A percentile compares a stretch with the other conserved stretches of the same genome.
Evolutionary conservation across 2,888 invertebrate genomes (phyloP).

Genomic region (Drosophila nr. perissopoda): DNA sequence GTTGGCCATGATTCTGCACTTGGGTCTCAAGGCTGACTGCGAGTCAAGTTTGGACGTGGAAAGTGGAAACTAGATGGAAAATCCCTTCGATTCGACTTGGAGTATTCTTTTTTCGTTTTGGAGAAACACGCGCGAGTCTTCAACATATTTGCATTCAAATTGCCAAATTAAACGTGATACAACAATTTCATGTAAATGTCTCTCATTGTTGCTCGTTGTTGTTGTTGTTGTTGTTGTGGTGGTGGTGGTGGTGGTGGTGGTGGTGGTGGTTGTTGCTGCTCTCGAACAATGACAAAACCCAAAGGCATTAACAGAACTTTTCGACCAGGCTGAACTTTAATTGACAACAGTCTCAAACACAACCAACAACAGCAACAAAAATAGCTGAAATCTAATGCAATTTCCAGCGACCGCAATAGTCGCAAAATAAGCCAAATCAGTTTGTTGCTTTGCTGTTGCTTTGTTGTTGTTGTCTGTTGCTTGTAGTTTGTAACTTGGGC

Average conservation of each 20-base stretch:
- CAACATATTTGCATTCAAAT: conserved; percentile 80
- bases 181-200: conserved; percentile 80
- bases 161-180: conserved; percentile 83
- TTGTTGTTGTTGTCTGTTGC: conserved; percentile 24
- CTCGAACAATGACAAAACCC: conserved; percentile 67
- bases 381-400: conserved; percentile 50
- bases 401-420: conserved; percentile 66
- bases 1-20: conserved; percentile 19
- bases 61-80: conserved; percentile 38
- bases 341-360: conserved; percentile 56
- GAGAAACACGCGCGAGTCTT: conserved; percentile 49
- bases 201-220: conserved; percentile 34
- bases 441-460: conserved; percentile 44
- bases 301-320: conserved; percentile 67
- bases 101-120: conserved; percentile 30
- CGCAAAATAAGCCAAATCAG: conserved; percentile 71
- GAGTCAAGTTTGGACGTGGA: conserved; percentile 63
- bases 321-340: conserved; percentile 59
- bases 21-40: conserved; percentile 39
- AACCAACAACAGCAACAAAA: conserved; percentile 8
- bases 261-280: conserved; percentile 23
- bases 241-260: conserved; percentile 18
- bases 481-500: conserved; percentile 16
- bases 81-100: conserved; percentile 54
- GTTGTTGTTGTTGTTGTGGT: conserved; percentile 10